Evolutionary conservation across 2,113 vertebrate genomes (phyloP).

Genomic region (Microtus richardsoni): DNA sequence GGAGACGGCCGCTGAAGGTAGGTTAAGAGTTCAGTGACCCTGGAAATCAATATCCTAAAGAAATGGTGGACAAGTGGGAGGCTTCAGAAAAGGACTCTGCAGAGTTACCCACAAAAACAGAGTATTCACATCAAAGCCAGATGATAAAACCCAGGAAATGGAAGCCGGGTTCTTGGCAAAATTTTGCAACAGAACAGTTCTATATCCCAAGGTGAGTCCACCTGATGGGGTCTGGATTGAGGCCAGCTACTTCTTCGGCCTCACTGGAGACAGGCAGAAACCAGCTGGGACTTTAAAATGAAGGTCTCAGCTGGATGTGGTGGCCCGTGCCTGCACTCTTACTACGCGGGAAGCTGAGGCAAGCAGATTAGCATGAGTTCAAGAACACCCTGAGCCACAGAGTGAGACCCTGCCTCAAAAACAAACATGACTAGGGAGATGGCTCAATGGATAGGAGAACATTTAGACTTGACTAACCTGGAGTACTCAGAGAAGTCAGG

Average conservation of each 20-base stretch:
- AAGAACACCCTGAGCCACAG: background rate
- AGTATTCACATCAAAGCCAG: background rate
- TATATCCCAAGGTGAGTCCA: too few species aligned
- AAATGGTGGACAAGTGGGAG: background rate
- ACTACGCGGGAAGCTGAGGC: background rate
- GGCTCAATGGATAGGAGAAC: background rate
- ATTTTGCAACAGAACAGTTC: background rate
- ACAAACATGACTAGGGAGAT: background rate
- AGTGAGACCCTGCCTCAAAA: background rate
- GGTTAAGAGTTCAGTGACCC: background rate
- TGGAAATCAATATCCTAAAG: background rate
- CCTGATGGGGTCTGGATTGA: background rate
- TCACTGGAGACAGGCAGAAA: background rate
- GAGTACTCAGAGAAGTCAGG: background rate
- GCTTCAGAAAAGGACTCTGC: background rate
- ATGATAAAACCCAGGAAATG: constrained; percentile 5
- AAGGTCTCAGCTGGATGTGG: background rate
- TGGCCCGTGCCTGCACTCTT: background rate
- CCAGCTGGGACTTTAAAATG: background rate
- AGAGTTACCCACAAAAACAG: background rate
- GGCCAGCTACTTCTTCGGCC: background rate
- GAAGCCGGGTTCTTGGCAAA: background rate
- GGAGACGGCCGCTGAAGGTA: background rate
- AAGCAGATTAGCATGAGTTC: background rate
- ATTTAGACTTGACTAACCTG: too few species aligned